Percentiles rank a stretch among this genome's conserved stretches.
Evolutionary conservation across 1,140 invertebrate species (phyloP).

Genomic region (Aporrectodea caliginosa): DNA sequence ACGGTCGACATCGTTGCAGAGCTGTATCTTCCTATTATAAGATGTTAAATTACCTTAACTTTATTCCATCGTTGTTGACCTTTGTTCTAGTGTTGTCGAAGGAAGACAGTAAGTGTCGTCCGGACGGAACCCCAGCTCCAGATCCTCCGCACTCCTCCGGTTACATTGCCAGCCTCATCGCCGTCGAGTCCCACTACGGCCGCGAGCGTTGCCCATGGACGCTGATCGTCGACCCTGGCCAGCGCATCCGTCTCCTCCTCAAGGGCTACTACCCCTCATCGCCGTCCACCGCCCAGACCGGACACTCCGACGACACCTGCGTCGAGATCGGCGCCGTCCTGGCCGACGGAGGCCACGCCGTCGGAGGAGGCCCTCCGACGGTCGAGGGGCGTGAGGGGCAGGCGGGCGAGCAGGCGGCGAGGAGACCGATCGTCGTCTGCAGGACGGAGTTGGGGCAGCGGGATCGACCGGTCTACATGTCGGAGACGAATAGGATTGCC

Average conservation of each 20-base stretch:
- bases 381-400: neutral
- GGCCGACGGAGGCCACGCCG: neutral
- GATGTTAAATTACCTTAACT: neutral
- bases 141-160: neutral
- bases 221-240: slow-evolving; percentile 11
- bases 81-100: neutral
- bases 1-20: neutral
- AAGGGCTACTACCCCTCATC: slow-evolving; percentile 4
- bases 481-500: neutral
- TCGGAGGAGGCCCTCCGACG: neutral
- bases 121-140: neutral
- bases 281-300: neutral
- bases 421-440: neutral
- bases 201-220: slow-evolving; percentile 23
- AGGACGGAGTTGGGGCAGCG: neutral
- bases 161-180: neutral
- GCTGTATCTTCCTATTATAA: neutral
- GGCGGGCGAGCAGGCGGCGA: neutral
- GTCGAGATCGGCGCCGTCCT: neutral
- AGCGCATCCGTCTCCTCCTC: slow-evolving; percentile 26
- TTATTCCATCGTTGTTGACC: neutral
- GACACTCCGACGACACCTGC: neutral
- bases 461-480: neutral
- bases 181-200: slow-evolving; percentile 10
- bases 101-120: neutral